Base-by-base conservation (phyloP, 2,888 invertebrate species). In the Mellilla xanthometata region DNA sequence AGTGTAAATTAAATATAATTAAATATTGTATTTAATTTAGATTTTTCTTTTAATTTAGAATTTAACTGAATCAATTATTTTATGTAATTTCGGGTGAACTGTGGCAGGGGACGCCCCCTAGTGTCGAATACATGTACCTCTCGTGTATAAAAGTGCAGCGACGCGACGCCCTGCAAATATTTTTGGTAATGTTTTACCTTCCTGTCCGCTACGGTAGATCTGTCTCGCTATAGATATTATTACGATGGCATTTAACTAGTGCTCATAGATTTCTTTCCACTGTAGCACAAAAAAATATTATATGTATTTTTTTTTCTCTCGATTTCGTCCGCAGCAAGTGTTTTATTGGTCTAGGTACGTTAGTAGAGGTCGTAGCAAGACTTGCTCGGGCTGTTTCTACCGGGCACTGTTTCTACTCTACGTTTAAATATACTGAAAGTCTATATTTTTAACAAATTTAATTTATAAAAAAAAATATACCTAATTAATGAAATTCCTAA, bases 371-470 rank as follows among this genome's bases (percentile, higher is more conserved):
- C 72, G 56, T 56, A 19, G n/a, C n/a, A n/a, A n/a, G n/a, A n/a
- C n/a, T 50, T 52, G 46, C 62, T 65, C 59, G 60, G 65, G 62
- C 57, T 48, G 53, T 64, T 65, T 69, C 75, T 69, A 75, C 70
- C 73, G 67, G 68, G 65, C 60, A 63, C 67, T 76, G 66, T 76
- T 71, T 72, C 65, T 74, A 81, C 65, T 78, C 72, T 82, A 82
- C 75, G 69, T 81, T 81, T 80, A 77, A 79, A 73, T 55, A 78
- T 80, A 80, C 81, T 80, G 76, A 73, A 76, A 56, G 53, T 81
- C 84, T 88, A 88, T 87, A 88, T 88, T 87, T 88, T 86, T 87
- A 87, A 84, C 82, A 77, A 81, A 81, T 80, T 83, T 86, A 77
- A 82, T 85, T 76, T 76, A 75, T 36, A 28, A 72, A 72, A n/a